Conservation (phyloP, 2,113 vertebrate species). For the Leptosomus discolor region DNA sequence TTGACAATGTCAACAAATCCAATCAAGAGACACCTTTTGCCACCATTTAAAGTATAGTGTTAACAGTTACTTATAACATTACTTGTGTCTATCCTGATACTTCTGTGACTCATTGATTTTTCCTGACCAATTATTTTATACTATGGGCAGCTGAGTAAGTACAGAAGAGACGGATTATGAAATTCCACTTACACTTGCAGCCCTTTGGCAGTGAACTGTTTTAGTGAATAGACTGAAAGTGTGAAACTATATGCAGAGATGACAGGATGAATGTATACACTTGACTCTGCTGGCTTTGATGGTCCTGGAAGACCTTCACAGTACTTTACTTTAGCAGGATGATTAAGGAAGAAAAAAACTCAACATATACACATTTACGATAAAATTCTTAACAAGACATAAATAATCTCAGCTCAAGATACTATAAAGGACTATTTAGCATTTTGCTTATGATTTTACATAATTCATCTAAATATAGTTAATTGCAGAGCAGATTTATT, state of each 20-base stretch:
- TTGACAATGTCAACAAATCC: not conserved
- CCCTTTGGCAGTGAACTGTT: not conserved
- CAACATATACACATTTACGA: not conserved
- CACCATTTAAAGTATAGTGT: not conserved
- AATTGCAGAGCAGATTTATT: constrained; percentile 57
- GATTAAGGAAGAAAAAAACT: not conserved
- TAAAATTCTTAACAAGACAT: constrained; percentile 56
- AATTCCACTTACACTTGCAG: not conserved
- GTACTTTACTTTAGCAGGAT: not conserved
- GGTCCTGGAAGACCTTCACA: not conserved
- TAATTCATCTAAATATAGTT: constrained; percentile 65
- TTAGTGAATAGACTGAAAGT: not conserved
- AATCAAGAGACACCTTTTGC: not conserved
- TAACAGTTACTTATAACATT: not conserved
- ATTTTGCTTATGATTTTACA: constrained; percentile 62
- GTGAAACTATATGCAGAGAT: not conserved
- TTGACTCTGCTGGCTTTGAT: constrained; percentile 14
- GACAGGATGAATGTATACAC: not conserved
- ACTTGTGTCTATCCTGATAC: not conserved
- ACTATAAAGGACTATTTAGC: constrained; percentile 48
- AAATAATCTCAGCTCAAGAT: constrained; percentile 52
- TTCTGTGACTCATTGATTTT: not conserved
- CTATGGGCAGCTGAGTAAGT: not conserved
- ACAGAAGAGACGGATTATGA: not conserved
- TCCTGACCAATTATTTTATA: not conserved